Percentiles rank a stretch among this genome's conserved stretches.
phyloP scores from a whole-genome alignment of 1,140 invertebrate genomes.

The Aphelinus atriplicis region DNA sequence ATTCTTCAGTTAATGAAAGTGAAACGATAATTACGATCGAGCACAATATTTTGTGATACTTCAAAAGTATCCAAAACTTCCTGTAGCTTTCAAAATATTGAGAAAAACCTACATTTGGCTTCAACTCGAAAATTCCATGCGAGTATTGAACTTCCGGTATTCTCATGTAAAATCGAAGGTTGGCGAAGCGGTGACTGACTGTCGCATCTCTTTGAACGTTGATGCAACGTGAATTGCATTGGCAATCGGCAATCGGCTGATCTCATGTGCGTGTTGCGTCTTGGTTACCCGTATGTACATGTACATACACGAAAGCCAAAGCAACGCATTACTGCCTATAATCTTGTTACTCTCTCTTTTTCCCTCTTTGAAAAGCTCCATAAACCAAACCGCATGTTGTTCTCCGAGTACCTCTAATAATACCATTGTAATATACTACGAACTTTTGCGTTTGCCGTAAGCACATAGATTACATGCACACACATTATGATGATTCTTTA shows the following conservation, averaged over 20 bases:
- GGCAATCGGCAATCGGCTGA: constrained; percentile 50
- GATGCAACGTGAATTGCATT: constrained; percentile 46
- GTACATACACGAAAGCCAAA: constrained; percentile 26
- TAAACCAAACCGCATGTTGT: constrained; percentile 33
- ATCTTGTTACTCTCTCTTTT: constrained; percentile 15
- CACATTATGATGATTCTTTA: constrained; percentile 34
- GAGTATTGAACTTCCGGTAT: constrained; percentile 6
- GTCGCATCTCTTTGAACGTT: constrained; percentile 35
- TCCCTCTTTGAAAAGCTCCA: constrained; percentile 12
- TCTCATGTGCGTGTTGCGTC: constrained; percentile 43
- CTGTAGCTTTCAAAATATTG: too few species aligned
- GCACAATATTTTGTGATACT: too few species aligned
- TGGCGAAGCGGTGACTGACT: background rate
- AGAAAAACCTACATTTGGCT: too few species aligned
- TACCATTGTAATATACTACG: constrained; percentile 26
- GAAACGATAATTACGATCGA: too few species aligned
- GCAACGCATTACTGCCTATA: constrained; percentile 32
- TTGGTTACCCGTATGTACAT: constrained; percentile 34
- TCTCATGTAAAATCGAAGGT: background rate
- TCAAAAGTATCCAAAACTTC: too few species aligned
- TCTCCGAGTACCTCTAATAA: constrained; percentile 27
- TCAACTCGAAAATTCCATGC: too few species aligned
- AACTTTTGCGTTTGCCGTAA: background rate
- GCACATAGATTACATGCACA: constrained; percentile 1
- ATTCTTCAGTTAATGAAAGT: too few species aligned